Evolutionary conservation across 2,888 invertebrate genomes (phyloP), one percentile per base, ranked within the genome.

Genomic region (Crocallis elinguaria): DNA sequence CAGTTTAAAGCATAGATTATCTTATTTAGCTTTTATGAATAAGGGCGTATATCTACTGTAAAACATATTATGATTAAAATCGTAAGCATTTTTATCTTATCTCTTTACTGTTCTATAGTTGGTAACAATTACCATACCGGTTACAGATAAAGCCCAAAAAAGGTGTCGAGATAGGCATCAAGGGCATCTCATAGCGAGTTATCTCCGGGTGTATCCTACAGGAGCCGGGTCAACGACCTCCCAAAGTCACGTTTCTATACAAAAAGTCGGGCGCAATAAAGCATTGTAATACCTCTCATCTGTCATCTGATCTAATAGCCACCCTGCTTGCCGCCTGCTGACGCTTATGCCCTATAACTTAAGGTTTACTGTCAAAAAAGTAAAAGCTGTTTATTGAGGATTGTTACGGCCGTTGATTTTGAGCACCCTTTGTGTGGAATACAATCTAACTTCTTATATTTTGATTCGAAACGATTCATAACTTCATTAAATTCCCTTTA

Each of bases 301-400:
- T 86, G 83, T 88, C 88, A 83, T 86, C 78, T 82, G 79, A 80
- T 81, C 83, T 80, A 82, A 77, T 77, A 81, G 74, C 77, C 78
- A 81, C 80, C 81, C 76, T 62, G 64, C 27, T 19, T 38, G 62
- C 65, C 61, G 61, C 64, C 62, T 67, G 60, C 64, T 77, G 76
- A 75, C 73, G 71, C 80, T 82, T 82, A 82, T 73, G 73, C 67
- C 61, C 72, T 78, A 84, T 84, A 84, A 83, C 73, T 86, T 84
- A 85, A 82, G 75, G 79, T 79, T 88, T 85, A 84, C 79, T 81
- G 86, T 84, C 82, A 82, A 69, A 77, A 69, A 71, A 73, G 71
- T 69, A 72, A 78, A 79, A 75, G 67, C 75, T 75, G 77, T 82
- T 80, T 84, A 86, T 85, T 73, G 78, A 79, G 69, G 73, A 71